Conservation (phyloP, 2,888 invertebrate species). For the Pseudococcus longispinus region DNA sequence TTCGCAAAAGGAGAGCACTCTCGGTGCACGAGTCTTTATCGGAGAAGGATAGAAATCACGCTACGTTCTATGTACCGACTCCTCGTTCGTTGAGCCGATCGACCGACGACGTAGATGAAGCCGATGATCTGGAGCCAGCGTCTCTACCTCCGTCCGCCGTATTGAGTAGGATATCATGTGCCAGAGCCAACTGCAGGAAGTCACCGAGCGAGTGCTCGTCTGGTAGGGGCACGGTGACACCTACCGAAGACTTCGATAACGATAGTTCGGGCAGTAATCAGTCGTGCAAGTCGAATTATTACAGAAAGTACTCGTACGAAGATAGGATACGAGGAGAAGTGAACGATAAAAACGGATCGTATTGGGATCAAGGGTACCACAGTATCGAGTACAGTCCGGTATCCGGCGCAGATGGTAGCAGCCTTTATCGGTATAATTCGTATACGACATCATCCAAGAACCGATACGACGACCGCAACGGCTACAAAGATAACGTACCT, state of each 20-base stretch:
- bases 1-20: constrained; percentile 71
- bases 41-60: constrained; percentile 60
- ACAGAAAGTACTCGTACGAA: constrained; percentile 47
- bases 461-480: not conserved
- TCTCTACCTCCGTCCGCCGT: constrained; percentile 49
- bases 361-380: constrained; percentile 57
- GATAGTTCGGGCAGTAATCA: constrained; percentile 58
- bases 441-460: not conserved
- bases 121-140: constrained; percentile 11
- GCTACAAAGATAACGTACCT: constrained; percentile 14
- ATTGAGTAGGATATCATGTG: not conserved
- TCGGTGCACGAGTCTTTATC: constrained; percentile 70
- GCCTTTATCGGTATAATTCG: not conserved
- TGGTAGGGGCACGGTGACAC: constrained; percentile 57
- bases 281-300: constrained; percentile 59
- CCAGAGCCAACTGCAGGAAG: constrained; percentile 44
- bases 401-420: not conserved
- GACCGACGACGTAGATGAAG: constrained; percentile 27
- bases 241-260: constrained; percentile 56
- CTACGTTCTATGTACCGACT: constrained; percentile 76
- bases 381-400: constrained; percentile 56
- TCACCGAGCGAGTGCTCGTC: constrained; percentile 59
- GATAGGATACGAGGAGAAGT: not conserved
- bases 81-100: constrained; percentile 61
- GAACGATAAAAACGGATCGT: constrained; percentile 7